phyloP scores from a whole-genome alignment of 2,888 invertebrate genomes.

The Drosophila yooni region DNA sequence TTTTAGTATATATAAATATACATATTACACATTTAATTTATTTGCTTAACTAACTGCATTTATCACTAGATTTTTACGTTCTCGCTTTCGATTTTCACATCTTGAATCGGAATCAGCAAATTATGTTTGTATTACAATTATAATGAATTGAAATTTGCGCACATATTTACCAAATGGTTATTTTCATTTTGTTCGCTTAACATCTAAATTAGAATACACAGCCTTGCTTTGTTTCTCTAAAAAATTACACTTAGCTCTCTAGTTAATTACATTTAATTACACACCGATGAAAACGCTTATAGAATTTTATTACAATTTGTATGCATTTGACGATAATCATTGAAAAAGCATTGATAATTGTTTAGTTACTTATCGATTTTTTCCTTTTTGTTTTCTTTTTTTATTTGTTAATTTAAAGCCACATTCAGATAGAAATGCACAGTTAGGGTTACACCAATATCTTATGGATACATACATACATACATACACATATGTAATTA shows the following conservation, averaged over 20 bases:
- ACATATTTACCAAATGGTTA: constrained; percentile 41
- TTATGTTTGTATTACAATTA: constrained; percentile 31
- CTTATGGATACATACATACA: constrained; percentile 10
- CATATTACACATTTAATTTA: constrained; percentile 55
- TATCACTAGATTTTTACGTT: constrained; percentile 80
- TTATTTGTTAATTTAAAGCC: constrained; percentile 69
- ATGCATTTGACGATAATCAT: constrained; percentile 25
- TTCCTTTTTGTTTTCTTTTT: neutral
- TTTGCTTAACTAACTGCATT: constrained; percentile 67
- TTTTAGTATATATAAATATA: constrained; percentile 49
- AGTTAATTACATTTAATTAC: constrained; percentile 54
- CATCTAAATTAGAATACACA: constrained; percentile 82
- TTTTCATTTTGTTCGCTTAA: constrained; percentile 35
- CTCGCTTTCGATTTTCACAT: constrained; percentile 58
- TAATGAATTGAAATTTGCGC: constrained; percentile 25
- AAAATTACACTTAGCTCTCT: constrained; percentile 80
- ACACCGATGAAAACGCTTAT: constrained; percentile 45
- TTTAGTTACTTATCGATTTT: constrained; percentile 1
- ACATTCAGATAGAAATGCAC: constrained; percentile 77
- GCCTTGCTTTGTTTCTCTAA: constrained; percentile 84
- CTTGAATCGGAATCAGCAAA: constrained; percentile 63
- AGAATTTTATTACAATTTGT: constrained; percentile 22
- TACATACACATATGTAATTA: constrained; percentile 25
- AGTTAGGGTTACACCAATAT: constrained; percentile 38
- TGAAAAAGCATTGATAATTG: constrained; percentile 26